Base-by-base conservation (phyloP, 2,888 invertebrate species). In the Euphydryas editha region DNA sequence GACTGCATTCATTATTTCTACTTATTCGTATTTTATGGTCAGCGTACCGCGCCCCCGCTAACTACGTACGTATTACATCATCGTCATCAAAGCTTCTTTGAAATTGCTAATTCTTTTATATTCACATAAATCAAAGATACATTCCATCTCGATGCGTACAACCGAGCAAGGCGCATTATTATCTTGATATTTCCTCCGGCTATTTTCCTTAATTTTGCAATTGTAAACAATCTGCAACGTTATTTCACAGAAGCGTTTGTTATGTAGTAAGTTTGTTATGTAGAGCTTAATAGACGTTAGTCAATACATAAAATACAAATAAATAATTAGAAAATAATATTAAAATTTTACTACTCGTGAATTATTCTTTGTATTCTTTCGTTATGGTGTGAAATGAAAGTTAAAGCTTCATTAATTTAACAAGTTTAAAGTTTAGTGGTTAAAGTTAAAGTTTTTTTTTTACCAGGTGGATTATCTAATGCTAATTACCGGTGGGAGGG, bases 181-280 rank as follows among this genome's bases (percentile, higher is more conserved):
- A 71, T 67, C 65, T 62, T 71, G 72, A 69, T 76, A 73, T 76
- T 69, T 75, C 67, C 71, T 72, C 63, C 60, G 63, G 68, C 69
- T 74, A 76, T 81, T 82, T 84, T 82, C 82, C 78, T 79, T 72
- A 78, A 78, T 76, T 76, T 77, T 72, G 72, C 68, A 69, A 68
- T 72, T 73, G 72, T 76, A 73, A 78, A 78, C 75, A 73, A 73
- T 55, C 70, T 68, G 73, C 72, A 71, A 71, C 65, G 66, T 74
- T 64, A 59, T 68, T 78, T 74, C 74, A 67, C 68, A 70, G 78
- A 82, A 84, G 65, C 68, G 65, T 70, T 72, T 75, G 72, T 68
- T n/a, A n/a, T n/a, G n/a, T n/a, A n/a, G n/a, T n/a, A n/a, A n/a
- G n/a, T n/a, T n/a, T 78, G 75, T 79, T 81, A 81, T 80, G 69